Base-by-base conservation (phyloP, 2,113 vertebrate species). In the Toxotes chatareus region DNA sequence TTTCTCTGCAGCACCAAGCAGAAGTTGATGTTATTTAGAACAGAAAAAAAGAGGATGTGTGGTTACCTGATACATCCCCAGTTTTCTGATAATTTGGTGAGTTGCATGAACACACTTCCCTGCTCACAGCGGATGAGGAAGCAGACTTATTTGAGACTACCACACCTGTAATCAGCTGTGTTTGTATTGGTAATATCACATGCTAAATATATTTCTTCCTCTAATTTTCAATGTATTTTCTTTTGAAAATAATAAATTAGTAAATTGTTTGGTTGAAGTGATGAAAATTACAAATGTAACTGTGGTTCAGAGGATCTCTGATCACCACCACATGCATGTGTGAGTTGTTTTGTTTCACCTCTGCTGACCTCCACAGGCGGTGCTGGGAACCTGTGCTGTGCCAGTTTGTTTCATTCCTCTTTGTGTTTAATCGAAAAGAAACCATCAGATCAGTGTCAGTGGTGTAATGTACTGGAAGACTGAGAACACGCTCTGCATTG, bases 41-140 rank as follows among this genome's bases (percentile, higher is more conserved):
- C 8, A 31, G 17, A 65, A 32, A 0, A 40, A 67, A 73, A 47
- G 23, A 44, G 23, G 70, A 78, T 27, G 47, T 13, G 3, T n/a
- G 61, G 27, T 55, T 27, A 55, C 7, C 31, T 12, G 31, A 59
- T 32, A 65, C 38, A 66, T 78, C 64, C 53, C n/a, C 60, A 53
- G 7, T 67, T 23, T n/a, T 65, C 73, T 70, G 67, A 59, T 63
- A 42, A 60, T 6, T 23, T 1, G 2, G 16, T 78, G 21, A 0
- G 1, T 27, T 75, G 49, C 71, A 56, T 47, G 3, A 49, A 4
- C 14, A 23, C 19, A 70, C 71, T 76, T 71, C 76, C 44, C 27
- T 62, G n/a, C 1, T 34, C 55, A 67, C 47, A 57, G 34, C 21
- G 21, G 17, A 72, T 14, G 32, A 82, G 76, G 82, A 85, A 84